Evolutionary conservation across 1,140 invertebrate genomes (phyloP), one percentile per base, ranked within the genome.

Genomic region (Agrypnia vestita): DNA sequence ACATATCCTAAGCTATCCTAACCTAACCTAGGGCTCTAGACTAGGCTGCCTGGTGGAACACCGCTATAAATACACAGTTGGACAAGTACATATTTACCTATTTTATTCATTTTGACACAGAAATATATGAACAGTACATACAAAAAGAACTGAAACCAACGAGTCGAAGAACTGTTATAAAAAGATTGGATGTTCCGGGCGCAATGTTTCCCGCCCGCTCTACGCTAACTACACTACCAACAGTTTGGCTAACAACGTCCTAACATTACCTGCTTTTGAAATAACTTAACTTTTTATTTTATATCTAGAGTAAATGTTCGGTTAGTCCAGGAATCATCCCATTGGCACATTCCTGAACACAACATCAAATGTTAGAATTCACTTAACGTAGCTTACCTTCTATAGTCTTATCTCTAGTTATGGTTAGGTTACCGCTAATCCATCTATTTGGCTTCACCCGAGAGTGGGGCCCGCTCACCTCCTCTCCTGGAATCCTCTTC

Each of bases 41-140:
- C 89, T 90, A 90, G 89, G 88, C 85, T 88, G 86, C 86, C 86
- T 86, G 88, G 88, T 89, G 89, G 87, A 44, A 90, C 87, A 88
- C 88, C 88, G 88, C 88, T 86, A 87, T 89, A 88, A 86, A 88
- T 89, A 89, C 88, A 89, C 87, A 87, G 87, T 82, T 89, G 88
- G 89, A 90, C 88, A 90, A 89, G 86, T 87, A 89, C 87, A 85
- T 85, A 53, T 76, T 80, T 77, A 77, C 73, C 53, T 73, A 19
- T 64, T 62, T 46, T 61, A 46, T 62, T n/a, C 13, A 47, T 72
- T 77, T 73, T 72, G 74, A 77, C 80, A 77, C 75, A 61, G 53
- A 81, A 77, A 71, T 46, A 35, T 61, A 62, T 73, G 69, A 73
- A 79, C 53, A 47, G 55, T 78, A 79, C 69, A 49, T 79, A 79